Percentiles rank a stretch among this genome's conserved stretches.
phyloP scores from a whole-genome alignment of 1,140 invertebrate genomes.

The Pseudomyrmex flavicornis region DNA sequence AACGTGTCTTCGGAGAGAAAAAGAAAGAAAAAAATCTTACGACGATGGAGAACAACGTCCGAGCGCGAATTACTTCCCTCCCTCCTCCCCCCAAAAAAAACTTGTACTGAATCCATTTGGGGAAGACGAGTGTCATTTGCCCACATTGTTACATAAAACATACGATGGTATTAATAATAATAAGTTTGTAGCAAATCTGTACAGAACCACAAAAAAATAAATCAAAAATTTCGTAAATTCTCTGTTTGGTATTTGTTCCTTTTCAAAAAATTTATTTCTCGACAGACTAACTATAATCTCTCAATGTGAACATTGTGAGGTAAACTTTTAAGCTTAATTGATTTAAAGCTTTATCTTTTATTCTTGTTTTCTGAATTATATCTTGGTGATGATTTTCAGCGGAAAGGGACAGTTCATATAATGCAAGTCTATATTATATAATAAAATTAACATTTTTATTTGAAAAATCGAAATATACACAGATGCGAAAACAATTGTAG shows the following conservation, averaged over 20 bases:
- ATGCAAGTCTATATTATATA: constrained; percentile 30
- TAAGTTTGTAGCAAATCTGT: constrained; percentile 83
- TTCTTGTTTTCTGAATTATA: not conserved
- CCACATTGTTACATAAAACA: constrained; percentile 70
- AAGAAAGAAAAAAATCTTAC: not conserved
- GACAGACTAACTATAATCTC: too few species aligned
- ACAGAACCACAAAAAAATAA: constrained; percentile 78
- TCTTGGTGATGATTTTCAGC: not conserved
- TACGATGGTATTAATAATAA: constrained; percentile 78
- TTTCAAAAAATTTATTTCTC: too few species aligned
- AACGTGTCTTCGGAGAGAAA: not conserved
- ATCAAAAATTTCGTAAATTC: constrained; percentile 78
- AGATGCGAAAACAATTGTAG: constrained; percentile 82
- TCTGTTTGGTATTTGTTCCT: not conserved
- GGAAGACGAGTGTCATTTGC: constrained; percentile 54
- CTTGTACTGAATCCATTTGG: constrained; percentile 37
- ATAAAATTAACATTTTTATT: constrained; percentile 81
- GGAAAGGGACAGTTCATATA: not conserved
- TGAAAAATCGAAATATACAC: constrained; percentile 81
- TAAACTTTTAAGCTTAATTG: not conserved
- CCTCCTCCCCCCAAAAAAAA: not conserved
- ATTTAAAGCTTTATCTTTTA: not conserved
- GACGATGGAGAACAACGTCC: not conserved
- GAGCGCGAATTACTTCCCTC: not conserved
- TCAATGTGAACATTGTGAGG: not conserved